Evolutionary conservation across 2,888 invertebrate species (phyloP).

Genomic region (Carpatolechia fugitivella): DNA sequence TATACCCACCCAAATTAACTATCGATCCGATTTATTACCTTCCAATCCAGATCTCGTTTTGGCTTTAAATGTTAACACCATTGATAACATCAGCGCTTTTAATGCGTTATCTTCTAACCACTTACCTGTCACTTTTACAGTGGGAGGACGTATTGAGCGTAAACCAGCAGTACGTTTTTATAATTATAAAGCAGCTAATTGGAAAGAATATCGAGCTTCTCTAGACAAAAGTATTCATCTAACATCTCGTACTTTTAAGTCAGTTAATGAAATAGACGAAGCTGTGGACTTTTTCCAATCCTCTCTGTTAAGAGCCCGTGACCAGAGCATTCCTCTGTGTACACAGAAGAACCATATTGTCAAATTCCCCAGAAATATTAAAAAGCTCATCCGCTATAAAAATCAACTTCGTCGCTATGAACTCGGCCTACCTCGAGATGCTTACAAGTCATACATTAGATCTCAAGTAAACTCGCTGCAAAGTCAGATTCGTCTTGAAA

Average conservation of each 20-base stretch:
- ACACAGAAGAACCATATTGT: background rate
- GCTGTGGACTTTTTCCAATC: background rate
- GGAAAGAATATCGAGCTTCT: conserved; percentile 1
- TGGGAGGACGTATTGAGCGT: background rate
- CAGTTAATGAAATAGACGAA: background rate
- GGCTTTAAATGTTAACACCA: background rate
- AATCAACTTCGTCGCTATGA: conserved; percentile 6
- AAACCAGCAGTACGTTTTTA: background rate
- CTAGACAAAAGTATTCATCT: conserved; percentile 10
- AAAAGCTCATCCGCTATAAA: conserved; percentile 4
- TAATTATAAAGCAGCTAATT: conserved; percentile 4
- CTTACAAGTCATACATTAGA: background rate
- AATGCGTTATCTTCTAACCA: conserved; percentile 15
- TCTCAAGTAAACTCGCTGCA: background rate
- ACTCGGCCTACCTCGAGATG: background rate
- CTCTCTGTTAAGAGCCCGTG: conserved; percentile 1
- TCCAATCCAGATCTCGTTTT: conserved; percentile 14
- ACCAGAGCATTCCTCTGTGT: background rate
- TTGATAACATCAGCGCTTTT: background rate
- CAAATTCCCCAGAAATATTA: conserved; percentile 4
- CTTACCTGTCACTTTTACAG: conserved; percentile 7
- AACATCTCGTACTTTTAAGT: background rate
- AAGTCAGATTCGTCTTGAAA: background rate
- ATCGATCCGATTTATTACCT: background rate
- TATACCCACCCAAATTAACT: conserved; percentile 4